Base-by-base conservation (phyloP, 2,113 vertebrate species). In the Mastomys coucha region DNA sequence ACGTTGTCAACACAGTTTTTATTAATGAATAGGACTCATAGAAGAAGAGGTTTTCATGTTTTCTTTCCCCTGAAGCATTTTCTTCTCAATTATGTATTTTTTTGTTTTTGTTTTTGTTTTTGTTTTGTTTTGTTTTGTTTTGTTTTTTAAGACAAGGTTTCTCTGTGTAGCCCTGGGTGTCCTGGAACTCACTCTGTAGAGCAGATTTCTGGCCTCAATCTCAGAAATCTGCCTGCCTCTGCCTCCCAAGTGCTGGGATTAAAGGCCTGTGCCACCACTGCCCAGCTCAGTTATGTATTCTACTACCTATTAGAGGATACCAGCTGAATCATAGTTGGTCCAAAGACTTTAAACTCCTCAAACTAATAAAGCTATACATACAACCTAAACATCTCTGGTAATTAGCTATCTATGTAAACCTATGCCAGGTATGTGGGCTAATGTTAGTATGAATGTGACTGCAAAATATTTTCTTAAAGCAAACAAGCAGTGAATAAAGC, bases 271-370 rank as follows among this genome's bases (percentile, higher is more conserved):
- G n/a, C n/a, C n/a, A n/a, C n/a, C n/a, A n/a, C n/a, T n/a, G n/a
- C n/a, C n/a, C n/a, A n/a, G n/a, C n/a, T n/a, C n/a, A 24, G 11
- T 13, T 96, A 45, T 56, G 28, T 69, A 28, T 88, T 58, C 31
- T 76, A 31, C 28, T 20, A 49, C 0, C 2, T 1, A 0, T 42
- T 39, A 53, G 7, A 49, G 4, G 36, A 78, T 7, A 80, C 0
- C 8, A 63, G 0, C 9, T 85, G 26, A 60, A 53, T 69, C 14
- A 31, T 7, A 6, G 0, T 70, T 85, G 4, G 0, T 11, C 81
- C 10, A 89, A 3, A 89, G 51, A 89, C 58, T 93, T 88, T 87
- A 67, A 9, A 76, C 42, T 45, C 19, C 51, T 93, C 11, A 51
- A 17, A 9, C n/a, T 89, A 39, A 45, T 14, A 73, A 53, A 72